Evolutionary conservation across 2,888 invertebrate species (phyloP), one percentile per base, ranked within the genome.

Genomic region (Ornithoptera alexandrae): DNA sequence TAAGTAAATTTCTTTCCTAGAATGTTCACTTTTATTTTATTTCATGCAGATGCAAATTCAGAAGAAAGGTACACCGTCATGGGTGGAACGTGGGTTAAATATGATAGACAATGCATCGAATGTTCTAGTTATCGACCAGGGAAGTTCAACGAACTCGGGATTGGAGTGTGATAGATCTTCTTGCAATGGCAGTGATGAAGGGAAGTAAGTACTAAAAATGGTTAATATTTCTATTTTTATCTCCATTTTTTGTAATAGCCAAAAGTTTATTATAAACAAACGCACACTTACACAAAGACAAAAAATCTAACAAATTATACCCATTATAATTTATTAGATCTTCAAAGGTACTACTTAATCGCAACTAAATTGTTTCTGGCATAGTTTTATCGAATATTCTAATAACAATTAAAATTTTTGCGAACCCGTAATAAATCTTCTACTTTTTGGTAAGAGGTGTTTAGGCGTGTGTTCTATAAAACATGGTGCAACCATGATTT

Each of bases 71-170:
- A 92, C 93, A 2, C 93, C 94, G 4, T 91, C 93, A 1, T 94
- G 94, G 94, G 92, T 94, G 50, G 93, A 94, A 73, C 86, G 94
- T 63, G 93, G 94, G n/a, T 83, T 93, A 57, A 93, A 92, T 76
- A 93, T 91, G 88, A 90, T 92, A 72, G 91, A 93, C 69, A 92
- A 87, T 72, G 82, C 90, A 36, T 84, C 92, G n/a, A 89, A 94
- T 85, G 93, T 94, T 62, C 81, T 94, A 76, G 91, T 94, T 73
- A 93, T 94, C 72, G 94, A 94, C 81, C 94, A 94, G 84, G 85
- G 87, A 81, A 91, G 92, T 77, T 88, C 90, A 7, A 86, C 85
- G 24, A 89, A 89, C 73, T 89, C 92, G 4, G 91, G 90, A 10
- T 79, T 89, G 58, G 92, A 92, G 53, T 91, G 87, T 73, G 92